Evolutionary conservation across 2,797 vertebrate species (phyloP).

Genomic region (Alcedo atthis): DNA sequence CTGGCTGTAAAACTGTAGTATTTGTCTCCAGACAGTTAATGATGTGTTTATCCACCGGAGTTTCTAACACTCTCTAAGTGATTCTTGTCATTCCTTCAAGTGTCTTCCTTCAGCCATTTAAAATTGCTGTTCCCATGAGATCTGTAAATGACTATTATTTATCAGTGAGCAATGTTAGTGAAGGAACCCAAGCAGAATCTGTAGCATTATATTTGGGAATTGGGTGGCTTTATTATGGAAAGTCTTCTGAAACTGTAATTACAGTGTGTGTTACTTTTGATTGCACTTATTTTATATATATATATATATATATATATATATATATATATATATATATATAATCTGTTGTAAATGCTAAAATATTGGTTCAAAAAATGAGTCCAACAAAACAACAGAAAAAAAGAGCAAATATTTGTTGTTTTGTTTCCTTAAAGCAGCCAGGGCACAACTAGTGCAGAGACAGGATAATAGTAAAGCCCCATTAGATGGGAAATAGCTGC

Average conservation of each 20-base stretch:
- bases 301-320: background rate
- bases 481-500: background rate
- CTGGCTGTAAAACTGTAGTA: background rate
- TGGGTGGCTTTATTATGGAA: background rate
- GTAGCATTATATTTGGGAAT: background rate
- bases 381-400: background rate
- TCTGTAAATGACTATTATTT: background rate
- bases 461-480: background rate
- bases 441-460: background rate
- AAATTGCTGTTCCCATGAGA: background rate
- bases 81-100: background rate
- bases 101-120: background rate
- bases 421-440: background rate
- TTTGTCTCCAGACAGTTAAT: background rate
- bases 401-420: background rate
- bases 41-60: background rate
- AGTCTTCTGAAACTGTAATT: constrained; percentile 6
- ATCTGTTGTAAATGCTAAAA: background rate
- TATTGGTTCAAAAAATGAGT: background rate
- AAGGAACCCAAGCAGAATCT: constrained; percentile 10
- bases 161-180: background rate
- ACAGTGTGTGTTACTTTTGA: background rate
- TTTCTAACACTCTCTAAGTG: background rate
- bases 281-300: background rate
- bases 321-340: background rate